A percentile compares a stretch with the other conserved stretches of the same genome.
These are phyloP conservation scores for Ostrea denselamellosa DNA, from an alignment of 1,140 invertebrate genomes.

Conservation along the genomic window DNA sequence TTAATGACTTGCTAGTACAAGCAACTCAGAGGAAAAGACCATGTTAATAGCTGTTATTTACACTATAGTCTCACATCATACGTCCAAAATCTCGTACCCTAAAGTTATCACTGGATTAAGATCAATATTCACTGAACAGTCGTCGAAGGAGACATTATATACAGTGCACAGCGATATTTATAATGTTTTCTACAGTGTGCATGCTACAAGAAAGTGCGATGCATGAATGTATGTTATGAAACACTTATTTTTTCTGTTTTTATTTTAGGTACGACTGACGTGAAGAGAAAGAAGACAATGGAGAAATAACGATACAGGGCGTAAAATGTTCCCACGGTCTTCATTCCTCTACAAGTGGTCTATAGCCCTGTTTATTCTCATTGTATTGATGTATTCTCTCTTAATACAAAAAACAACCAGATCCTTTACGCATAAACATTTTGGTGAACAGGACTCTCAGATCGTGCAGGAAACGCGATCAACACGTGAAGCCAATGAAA, in stretches of 20 bases:
- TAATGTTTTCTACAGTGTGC: no score
- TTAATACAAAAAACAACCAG: conserved; percentile 42
- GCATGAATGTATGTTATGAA: background rate
- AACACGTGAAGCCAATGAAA: conserved; percentile 3
- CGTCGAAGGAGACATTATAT: no score
- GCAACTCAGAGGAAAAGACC: no score
- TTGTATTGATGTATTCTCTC: conserved; percentile 29
- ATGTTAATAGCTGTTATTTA: no score
- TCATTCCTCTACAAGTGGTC: conserved; percentile 42
- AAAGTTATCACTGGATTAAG: no score
- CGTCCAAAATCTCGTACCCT: no score
- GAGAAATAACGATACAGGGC: background rate
- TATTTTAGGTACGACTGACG: background rate
- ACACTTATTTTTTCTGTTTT: background rate
- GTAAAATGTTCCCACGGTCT: conserved; percentile 49
- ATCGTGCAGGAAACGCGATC: background rate
- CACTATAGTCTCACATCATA: no score
- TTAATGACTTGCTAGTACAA: no score
- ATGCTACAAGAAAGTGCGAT: no score
- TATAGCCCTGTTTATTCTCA: background rate
- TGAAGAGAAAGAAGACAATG: background rate
- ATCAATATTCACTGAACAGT: no score
- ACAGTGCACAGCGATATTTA: no score
- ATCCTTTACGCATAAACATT: background rate
- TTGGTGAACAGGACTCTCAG: background rate